These are phyloP conservation scores for Proisotoma minuta DNA, from an alignment of 2,888 invertebrate genomes.

Conservation along the genomic window DNA sequence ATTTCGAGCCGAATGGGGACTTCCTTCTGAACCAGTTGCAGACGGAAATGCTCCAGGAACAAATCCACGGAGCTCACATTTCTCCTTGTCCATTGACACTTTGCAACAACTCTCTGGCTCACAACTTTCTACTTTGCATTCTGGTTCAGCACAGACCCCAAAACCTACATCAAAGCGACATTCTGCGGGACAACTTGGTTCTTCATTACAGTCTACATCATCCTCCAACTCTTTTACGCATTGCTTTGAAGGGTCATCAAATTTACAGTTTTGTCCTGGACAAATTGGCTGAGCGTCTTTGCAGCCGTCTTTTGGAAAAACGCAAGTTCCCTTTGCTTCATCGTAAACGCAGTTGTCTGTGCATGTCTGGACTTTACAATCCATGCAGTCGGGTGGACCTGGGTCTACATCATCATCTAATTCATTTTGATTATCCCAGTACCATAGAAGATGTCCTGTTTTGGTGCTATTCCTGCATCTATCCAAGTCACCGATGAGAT, in stretches of 20 bases:
- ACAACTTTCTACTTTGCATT: not conserved
- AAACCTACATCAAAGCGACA: not conserved
- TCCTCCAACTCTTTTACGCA: too few relatives aligned
- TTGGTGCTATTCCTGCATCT: not conserved
- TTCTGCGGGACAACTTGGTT: not conserved
- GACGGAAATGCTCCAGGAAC: not conserved
- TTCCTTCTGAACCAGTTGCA: not conserved
- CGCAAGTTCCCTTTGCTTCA: not conserved
- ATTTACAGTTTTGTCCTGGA: too few relatives aligned
- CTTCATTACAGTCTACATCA: too few relatives aligned
- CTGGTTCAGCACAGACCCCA: not conserved
- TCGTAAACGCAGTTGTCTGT: not conserved
- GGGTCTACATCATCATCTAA: not conserved
- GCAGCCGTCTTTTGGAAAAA: not conserved
- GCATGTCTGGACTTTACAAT: not conserved
- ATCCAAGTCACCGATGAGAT: not conserved
- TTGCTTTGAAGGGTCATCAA: too few relatives aligned
- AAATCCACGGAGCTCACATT: not conserved
- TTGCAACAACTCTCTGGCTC: not conserved
- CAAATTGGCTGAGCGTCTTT: too few relatives aligned
- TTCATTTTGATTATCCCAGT: constrained; percentile 8
- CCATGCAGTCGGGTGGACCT: not conserved
- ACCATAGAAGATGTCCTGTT: not conserved
- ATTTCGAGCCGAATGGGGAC: too few relatives aligned
- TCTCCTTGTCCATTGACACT: not conserved